A percentile compares a stretch with the other conserved stretches of the same genome.
phyloP scores from a whole-genome alignment of 1,140 invertebrate genomes.

The Sinella curviseta region DNA sequence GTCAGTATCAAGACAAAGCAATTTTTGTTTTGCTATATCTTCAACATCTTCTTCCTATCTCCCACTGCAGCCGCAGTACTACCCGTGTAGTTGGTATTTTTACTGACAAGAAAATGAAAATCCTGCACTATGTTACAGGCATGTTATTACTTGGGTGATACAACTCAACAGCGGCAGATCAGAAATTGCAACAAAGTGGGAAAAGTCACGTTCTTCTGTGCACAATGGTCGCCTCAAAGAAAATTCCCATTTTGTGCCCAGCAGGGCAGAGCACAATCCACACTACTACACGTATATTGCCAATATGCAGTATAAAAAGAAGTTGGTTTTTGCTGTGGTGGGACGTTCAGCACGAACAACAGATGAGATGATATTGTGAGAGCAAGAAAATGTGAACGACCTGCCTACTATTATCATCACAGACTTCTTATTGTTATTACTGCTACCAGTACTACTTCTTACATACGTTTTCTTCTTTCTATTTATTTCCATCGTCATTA shows the following conservation, averaged over 20 bases:
- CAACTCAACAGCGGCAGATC: background rate
- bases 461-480: background rate
- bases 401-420: background rate
- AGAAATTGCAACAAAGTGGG: conserved; percentile 5
- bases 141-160: background rate
- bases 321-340: too few relatives aligned
- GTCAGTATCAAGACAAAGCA: too few relatives aligned
- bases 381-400: conserved; percentile 10
- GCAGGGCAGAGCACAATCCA: background rate
- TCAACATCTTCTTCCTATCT: too few relatives aligned
- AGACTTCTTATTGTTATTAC: background rate
- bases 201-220: background rate
- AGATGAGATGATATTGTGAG: too few relatives aligned
- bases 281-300: background rate
- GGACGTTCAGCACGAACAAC: too few relatives aligned
- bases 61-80: too few relatives aligned
- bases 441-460: background rate
- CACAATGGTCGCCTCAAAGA: background rate
- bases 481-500: background rate
- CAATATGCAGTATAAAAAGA: background rate
- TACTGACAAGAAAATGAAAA: too few relatives aligned
- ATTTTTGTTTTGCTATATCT: too few relatives aligned
- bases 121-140: background rate
- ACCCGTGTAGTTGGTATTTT: too few relatives aligned
- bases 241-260: background rate